These are phyloP conservation scores for Umimayanthus kanabou DNA, from an alignment of 92 coral and sea anemone species.

Conservation along the genomic window DNA sequence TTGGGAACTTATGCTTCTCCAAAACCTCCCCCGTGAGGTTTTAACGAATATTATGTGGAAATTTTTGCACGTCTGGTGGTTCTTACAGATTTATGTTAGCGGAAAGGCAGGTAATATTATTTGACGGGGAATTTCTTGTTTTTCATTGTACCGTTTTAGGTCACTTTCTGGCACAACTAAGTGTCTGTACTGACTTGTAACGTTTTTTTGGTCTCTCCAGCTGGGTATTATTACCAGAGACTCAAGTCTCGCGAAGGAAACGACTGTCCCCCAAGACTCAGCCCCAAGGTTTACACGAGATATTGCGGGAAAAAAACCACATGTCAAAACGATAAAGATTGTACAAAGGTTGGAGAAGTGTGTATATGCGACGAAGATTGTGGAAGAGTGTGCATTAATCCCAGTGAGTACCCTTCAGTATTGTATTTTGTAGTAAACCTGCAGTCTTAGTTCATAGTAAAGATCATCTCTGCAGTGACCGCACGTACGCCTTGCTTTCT, in stretches of 20 bases:
- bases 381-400: conserved; percentile 79
- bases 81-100: conserved; percentile 66
- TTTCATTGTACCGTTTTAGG: conserved; percentile 48
- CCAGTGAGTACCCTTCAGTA: conserved; percentile 77
- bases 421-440: not conserved
- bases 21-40: conserved; percentile 58
- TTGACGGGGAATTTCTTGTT: conserved; percentile 74
- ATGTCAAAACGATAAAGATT: conserved; percentile 82
- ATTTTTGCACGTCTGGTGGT: conserved; percentile 71
- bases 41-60: conserved; percentile 82
- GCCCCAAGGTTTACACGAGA: conserved; percentile 45
- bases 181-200: conserved; percentile 26
- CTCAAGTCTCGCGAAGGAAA: conserved; percentile 84
- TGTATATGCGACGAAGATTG: conserved; percentile 93
- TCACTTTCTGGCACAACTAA: conserved; percentile 24
- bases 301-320: conserved; percentile 52
- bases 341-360: conserved; percentile 60
- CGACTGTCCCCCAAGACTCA: conserved; percentile 74
- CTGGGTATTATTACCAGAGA: conserved; percentile 72
- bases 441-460: not conserved
- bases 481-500: conserved; percentile 9
- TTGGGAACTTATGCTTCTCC: conserved; percentile 48
- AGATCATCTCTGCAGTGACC: conserved; percentile 14
- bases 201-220: conserved; percentile 30
- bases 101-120: conserved; percentile 76